These are phyloP conservation scores for Thunnus albacares DNA, from an alignment of 2,797 vertebrate species.

Conservation along the genomic window DNA sequence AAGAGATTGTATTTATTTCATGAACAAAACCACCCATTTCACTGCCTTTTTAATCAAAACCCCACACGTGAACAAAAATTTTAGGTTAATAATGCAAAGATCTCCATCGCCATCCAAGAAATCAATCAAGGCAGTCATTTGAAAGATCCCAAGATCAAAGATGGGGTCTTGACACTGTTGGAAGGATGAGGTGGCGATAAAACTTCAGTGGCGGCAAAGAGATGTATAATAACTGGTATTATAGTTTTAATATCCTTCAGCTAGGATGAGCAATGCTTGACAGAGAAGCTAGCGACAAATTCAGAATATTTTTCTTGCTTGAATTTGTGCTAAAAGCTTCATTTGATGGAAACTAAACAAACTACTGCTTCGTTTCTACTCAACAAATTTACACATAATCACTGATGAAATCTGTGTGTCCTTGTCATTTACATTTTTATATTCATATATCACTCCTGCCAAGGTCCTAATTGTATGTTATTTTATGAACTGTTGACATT, in stretches of 20 bases:
- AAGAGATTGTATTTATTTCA: slow-evolving; percentile 36
- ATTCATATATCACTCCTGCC: not conserved
- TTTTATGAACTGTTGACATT: slow-evolving; percentile 7
- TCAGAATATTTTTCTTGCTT: not conserved
- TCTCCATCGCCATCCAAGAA: not conserved
- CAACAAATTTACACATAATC: not conserved
- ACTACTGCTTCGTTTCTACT: not conserved
- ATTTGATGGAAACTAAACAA: slow-evolving; percentile 6
- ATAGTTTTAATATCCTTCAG: not conserved
- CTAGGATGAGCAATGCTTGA: not conserved
- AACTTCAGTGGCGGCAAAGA: not conserved
- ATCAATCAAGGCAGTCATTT: not conserved
- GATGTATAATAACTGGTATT: not conserved
- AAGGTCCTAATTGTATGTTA: not conserved
- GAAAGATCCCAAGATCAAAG: not conserved
- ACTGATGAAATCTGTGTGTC: not conserved
- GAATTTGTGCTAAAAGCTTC: not conserved
- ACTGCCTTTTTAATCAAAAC: slow-evolving; percentile 2
- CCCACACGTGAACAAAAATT: not conserved
- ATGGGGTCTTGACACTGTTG: not conserved
- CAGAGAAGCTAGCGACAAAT: not conserved
- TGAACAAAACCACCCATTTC: not conserved
- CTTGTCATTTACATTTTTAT: slow-evolving; percentile 9
- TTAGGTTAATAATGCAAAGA: not conserved
- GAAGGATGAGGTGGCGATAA: not conserved